A percentile compares a stretch with the other conserved stretches of the same genome.
phyloP scores from a whole-genome alignment of 2,113 vertebrate genomes.

The Tricholaema leucomelas region DNA sequence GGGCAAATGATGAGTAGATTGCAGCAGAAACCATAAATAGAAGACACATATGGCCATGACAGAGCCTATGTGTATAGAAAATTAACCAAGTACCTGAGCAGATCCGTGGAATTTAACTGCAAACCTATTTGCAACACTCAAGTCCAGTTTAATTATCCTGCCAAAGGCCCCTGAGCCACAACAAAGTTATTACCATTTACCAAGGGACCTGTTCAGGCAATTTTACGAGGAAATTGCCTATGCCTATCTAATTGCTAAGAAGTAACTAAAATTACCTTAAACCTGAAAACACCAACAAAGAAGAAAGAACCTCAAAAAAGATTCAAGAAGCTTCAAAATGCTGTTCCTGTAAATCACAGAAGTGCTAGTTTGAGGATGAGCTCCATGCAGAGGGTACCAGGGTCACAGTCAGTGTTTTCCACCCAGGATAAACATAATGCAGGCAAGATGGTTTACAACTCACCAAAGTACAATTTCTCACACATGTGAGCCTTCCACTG shows the following conservation, averaged over 20 bases:
- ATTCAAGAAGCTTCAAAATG: neutral
- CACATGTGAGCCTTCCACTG: neutral
- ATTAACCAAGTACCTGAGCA: neutral
- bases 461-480: constrained; percentile 8
- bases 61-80: neutral
- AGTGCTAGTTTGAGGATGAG: neutral
- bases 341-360: neutral
- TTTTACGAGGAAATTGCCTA: constrained; percentile 27
- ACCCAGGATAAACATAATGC: neutral
- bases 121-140: neutral
- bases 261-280: constrained; percentile 40
- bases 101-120: neutral
- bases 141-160: constrained; percentile 8
- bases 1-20: fast-evolving
- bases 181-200: neutral
- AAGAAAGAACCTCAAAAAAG: neutral
- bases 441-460: constrained; percentile 1
- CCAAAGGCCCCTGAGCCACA: neutral
- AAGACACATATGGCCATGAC: neutral
- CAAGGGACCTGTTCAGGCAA: constrained; percentile 3
- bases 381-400: neutral
- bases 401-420: neutral
- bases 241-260: constrained; percentile 33
- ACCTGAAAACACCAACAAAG: neutral
- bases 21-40: neutral